Evolutionary conservation across 2,113 vertebrate species (phyloP), one percentile per base, ranked within the genome.

Genomic region (Vanacampus margaritifer): DNA sequence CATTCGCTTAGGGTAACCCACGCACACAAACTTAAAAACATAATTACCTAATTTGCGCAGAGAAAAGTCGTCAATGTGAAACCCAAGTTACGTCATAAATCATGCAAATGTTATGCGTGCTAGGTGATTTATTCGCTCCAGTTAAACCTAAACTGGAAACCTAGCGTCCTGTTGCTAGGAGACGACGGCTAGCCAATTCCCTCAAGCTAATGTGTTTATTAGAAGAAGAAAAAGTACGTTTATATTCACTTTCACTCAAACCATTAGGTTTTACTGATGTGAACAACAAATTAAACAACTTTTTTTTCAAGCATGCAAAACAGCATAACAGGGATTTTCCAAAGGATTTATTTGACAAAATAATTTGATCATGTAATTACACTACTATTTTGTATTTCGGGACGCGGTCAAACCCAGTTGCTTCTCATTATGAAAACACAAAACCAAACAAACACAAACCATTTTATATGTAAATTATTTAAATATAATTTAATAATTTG

Each of bases 291-390:
- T 39, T 6, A 36, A 19, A 58, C 28, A 17, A 19, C 7, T 3
- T 58, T 6, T n/a, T n/a, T 35, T 58, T 9, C 5, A 58, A 32
- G 11, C 5, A 37, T 10, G 35, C 19, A 37, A 39, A 23, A 39
- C 5, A n/a, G 23, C 46, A 60, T 61, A 39, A 36, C 0, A 5
- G 9, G 43, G 1, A 17, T 81, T 85, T 80, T 50, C 35, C 19
- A 82, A 72, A 69, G 64, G 64, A 54, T 88, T 87, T 91, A 87
- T 81, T 90, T 82, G 75, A 74, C 45, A 89, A 89, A 89, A 89
- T 82, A 84, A 64, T 75, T 71, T 3, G 69, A 80, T 75, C 71
- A 73, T 65, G 66, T 89, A 88, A 88, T 81, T 88, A 86, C 78
- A 89, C 70, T 73, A 73, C 63, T 72, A 67, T 39, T 54, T 41